These are phyloP conservation scores for Chironomus striatipennis DNA, from an alignment of 1,140 invertebrate genomes.

Conservation along the genomic window DNA sequence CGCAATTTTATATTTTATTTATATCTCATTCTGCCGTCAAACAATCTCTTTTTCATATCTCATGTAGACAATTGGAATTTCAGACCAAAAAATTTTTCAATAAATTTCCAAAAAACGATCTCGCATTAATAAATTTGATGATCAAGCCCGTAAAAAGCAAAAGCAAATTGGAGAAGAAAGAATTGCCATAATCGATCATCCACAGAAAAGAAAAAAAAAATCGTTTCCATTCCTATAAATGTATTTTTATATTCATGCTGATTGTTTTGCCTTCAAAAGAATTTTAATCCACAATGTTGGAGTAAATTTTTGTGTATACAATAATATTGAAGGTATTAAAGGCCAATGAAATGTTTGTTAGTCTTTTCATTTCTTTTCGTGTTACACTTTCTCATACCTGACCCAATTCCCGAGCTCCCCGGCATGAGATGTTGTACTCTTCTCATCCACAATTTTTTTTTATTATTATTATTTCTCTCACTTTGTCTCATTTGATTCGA, in stretches of 20 bases:
- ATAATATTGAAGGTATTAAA: background rate
- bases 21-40: background rate
- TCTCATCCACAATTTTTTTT: background rate
- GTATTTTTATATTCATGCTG: no score
- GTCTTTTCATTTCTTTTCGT: background rate
- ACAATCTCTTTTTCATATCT: no score
- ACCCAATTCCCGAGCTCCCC: background rate
- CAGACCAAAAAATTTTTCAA: no score
- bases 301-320: background rate
- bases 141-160: background rate
- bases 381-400: constrained; percentile 12
- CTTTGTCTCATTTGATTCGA: background rate
- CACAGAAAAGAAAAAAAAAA: background rate
- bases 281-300: background rate
- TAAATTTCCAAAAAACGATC: no score
- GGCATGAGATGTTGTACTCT: background rate
- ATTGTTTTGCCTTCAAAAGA: constrained; percentile 13
- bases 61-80: no score
- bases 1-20: background rate
- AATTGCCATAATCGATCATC: background rate
- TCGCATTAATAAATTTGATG: background rate
- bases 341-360: constrained; percentile 12
- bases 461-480: background rate
- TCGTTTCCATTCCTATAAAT: background rate
- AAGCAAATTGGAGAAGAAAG: background rate